phyloP scores from a whole-genome alignment of 2,797 vertebrate species.

The Hyperoplus lanceolatus region DNA sequence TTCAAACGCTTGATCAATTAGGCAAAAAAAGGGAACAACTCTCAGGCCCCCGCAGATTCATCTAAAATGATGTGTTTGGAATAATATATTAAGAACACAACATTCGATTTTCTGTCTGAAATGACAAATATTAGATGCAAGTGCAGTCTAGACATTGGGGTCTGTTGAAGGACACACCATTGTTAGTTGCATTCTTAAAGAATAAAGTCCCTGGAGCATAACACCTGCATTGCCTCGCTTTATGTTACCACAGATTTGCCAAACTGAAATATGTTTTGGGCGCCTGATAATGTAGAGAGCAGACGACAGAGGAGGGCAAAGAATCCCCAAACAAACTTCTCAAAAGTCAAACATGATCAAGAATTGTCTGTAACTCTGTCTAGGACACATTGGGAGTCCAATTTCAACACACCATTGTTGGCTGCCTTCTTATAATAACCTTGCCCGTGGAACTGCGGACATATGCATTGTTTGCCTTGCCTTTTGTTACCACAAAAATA shows the following conservation, averaged over 20 bases:
- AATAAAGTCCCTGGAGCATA: neutral
- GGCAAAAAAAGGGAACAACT: constrained; percentile 25
- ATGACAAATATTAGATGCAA: constrained; percentile 10
- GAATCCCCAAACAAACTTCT: neutral
- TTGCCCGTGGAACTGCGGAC: too few species aligned
- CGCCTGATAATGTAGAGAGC: neutral
- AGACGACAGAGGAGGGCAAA: neutral
- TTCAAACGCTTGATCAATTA: constrained; percentile 25
- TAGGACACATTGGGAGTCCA: too few species aligned
- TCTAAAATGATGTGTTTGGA: constrained; percentile 23
- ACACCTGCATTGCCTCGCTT: neutral
- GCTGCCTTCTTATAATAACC: too few species aligned
- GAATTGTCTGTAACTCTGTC: neutral
- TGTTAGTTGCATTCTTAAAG: neutral
- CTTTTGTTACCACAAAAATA: too few species aligned
- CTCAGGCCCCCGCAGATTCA: neutral
- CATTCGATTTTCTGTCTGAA: constrained; percentile 8
- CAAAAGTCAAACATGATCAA: neutral
- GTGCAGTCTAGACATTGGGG: neutral
- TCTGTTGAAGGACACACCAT: constrained; percentile 38
- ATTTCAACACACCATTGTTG: too few species aligned
- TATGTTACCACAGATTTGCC: too few species aligned
- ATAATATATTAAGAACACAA: constrained; percentile 30
- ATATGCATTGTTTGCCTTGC: too few species aligned
- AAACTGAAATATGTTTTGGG: neutral